A percentile compares a stretch with the other conserved stretches of the same genome.
Evolutionary conservation across 1,140 invertebrate species (phyloP).

Genomic region (Saccostrea echinata): DNA sequence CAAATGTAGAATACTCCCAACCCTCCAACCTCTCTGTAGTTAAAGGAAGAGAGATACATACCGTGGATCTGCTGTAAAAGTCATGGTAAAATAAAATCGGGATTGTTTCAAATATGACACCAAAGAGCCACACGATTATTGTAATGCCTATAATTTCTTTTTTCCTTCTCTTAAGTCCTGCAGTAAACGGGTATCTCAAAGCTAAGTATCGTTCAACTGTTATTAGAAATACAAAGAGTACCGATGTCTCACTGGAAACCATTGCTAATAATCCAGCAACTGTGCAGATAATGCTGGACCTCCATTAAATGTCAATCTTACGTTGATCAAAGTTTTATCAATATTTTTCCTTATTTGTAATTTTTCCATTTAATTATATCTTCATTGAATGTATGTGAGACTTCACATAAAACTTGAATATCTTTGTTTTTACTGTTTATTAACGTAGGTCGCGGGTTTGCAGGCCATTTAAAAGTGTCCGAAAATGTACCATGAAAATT

Average conservation of each 20-base stretch:
- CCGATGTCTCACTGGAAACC: constrained; percentile 69
- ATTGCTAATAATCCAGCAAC: constrained; percentile 70
- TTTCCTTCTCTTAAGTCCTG: neutral
- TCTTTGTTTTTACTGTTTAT: too few species aligned
- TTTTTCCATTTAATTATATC: too few species aligned
- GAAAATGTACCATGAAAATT: too few species aligned
- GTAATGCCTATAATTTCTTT: neutral
- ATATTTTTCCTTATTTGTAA: too few species aligned
- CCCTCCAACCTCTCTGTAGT: constrained; percentile 53
- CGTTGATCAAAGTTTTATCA: too few species aligned
- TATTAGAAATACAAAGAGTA: constrained; percentile 69
- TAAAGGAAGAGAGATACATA: constrained; percentile 65
- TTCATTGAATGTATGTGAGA: too few species aligned
- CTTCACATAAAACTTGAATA: too few species aligned
- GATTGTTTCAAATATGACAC: neutral
- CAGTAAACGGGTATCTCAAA: constrained; percentile 66
- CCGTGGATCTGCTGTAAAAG: too few species aligned
- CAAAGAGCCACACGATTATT: neutral
- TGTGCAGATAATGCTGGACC: constrained; percentile 64
- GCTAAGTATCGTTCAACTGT: constrained; percentile 69
- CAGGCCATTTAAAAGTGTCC: too few species aligned
- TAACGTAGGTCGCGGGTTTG: too few species aligned
- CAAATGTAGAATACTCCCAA: constrained; percentile 57
- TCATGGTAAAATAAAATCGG: constrained; percentile 46
- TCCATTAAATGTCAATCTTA: too few species aligned